phyloP scores from a whole-genome alignment of 1,140 invertebrate species.

The Neodiprion virginianus region DNA sequence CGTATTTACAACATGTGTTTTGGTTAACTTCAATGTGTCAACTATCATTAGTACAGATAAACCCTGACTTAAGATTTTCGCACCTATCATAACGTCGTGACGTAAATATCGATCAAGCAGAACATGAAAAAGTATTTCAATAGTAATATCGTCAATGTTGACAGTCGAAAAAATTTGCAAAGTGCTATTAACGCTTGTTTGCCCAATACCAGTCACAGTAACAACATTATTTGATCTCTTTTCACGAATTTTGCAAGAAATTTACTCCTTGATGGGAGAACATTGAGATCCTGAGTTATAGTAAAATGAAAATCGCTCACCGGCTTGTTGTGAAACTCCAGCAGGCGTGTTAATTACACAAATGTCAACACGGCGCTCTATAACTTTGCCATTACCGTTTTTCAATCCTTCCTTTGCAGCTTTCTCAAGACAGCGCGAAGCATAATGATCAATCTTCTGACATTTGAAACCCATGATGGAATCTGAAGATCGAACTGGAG shows the following conservation, averaged over 20 bases:
- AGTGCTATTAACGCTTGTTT: neutral
- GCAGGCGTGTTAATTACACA: neutral
- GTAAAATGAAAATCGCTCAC: constrained; percentile 4
- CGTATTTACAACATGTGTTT: neutral
- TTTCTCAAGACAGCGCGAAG: too few species aligned
- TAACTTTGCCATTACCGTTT: too few species aligned
- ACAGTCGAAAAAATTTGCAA: neutral
- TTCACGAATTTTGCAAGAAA: neutral
- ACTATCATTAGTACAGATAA: neutral
- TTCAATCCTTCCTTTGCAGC: too few species aligned
- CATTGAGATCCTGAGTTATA: neutral
- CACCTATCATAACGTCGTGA: neutral
- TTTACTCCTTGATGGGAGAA: neutral
- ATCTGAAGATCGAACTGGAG: too few species aligned
- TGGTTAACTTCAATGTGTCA: neutral
- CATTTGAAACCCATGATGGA: too few species aligned
- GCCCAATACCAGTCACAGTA: neutral
- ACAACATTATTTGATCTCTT: neutral
- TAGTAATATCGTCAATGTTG: neutral
- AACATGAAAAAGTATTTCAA: neutral
- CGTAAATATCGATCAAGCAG: neutral
- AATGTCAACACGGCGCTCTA: too few species aligned
- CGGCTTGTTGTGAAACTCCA: neutral
- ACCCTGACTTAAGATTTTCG: neutral
- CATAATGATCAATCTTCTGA: too few species aligned